Evolutionary conservation across 2,797 vertebrate species (phyloP).

Genomic region (Botia almorhae): DNA sequence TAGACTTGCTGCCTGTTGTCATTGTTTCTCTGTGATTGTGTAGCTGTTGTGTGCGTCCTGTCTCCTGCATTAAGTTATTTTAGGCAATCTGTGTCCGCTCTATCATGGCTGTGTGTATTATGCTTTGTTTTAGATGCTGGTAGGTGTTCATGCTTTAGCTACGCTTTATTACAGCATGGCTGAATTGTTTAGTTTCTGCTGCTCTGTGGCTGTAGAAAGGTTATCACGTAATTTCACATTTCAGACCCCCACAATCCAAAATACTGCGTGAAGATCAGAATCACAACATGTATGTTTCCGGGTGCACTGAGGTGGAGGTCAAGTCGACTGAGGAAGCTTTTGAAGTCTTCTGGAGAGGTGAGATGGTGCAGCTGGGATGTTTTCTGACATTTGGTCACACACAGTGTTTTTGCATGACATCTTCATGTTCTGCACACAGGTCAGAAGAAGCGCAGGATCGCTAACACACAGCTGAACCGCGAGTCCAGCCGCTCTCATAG

Average conservation of each 20-base stretch:
- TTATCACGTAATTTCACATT: slow-evolving; percentile 38
- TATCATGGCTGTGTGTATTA: slow-evolving; percentile 35
- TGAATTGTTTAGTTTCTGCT: background rate
- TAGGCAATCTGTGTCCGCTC: slow-evolving; percentile 51
- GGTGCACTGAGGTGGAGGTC: slow-evolving; percentile 95
- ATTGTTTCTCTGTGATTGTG: slow-evolving; percentile 22
- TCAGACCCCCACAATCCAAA: slow-evolving; percentile 92
- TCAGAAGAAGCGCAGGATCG: slow-evolving; percentile 93
- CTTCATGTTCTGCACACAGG: slow-evolving; percentile 73
- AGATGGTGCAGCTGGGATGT: slow-evolving; percentile 37
- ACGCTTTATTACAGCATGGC: background rate
- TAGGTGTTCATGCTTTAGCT: slow-evolving; percentile 15
- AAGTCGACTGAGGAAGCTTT: slow-evolving; percentile 96
- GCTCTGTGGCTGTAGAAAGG: slow-evolving; percentile 26
- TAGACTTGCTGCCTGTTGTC: slow-evolving; percentile 39
- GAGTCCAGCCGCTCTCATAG: slow-evolving; percentile 97
- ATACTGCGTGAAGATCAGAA: slow-evolving; percentile 92
- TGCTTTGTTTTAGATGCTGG: slow-evolving; percentile 24
- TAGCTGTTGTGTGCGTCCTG: background rate
- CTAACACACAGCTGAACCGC: slow-evolving; percentile 92
- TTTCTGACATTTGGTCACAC: background rate
- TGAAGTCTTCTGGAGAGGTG: slow-evolving; percentile 97
- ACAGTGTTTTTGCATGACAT: background rate
- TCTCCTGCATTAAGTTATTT: slow-evolving; percentile 57
- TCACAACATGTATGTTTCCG: slow-evolving; percentile 96